Evolutionary conservation across 2,113 vertebrate species (phyloP), one percentile per base, ranked within the genome.

Genomic region (Pipa parva): DNA sequence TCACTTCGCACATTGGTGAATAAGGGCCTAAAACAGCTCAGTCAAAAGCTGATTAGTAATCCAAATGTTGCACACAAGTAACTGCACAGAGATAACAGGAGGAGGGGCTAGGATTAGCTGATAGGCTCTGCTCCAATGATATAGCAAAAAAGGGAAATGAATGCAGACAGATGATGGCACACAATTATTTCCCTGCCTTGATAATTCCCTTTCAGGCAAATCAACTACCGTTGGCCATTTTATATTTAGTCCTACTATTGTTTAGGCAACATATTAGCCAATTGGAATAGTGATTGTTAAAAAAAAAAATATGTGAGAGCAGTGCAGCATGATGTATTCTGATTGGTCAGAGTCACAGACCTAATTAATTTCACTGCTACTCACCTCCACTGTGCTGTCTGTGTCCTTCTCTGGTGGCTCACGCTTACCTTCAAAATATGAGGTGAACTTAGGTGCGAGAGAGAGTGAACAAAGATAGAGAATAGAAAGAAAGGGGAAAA

Each of bases 321-420:
- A 87, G 87, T 66, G 79, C 80, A 80, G 80, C 83, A 85, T 73
- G 63, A 25, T 67, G 5, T 26, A 36, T 69, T 60, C 57, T 60
- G 17, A 81, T 83, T 83, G 76, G 79, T 74, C 73, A 69, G 77
- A 64, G 59, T 73, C 79, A 87, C 86, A 88, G 87, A 85, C 88
- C 87, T 88, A 83, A 81, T 80, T 77, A 52, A 61, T 80, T 81
- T 83, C 72, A 79, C 76, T 77, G 83, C 83, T 83, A 94, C 97
- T 95, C 91, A 99, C 97, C 95, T 99, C 97, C 76, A 95, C 90
- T 73, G 90, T 85, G 84, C 89, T 96, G 85, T 95, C 95, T 55
- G 83, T 84, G 0, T 88, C 85, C 86, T 91, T 95, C 81, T 94
- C 93, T 1, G 88, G 89, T 7, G 82, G 78, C 71, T 97, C 94